Conservation (phyloP, 2,888 invertebrate species). For the Didymodactylos carnosus region DNA sequence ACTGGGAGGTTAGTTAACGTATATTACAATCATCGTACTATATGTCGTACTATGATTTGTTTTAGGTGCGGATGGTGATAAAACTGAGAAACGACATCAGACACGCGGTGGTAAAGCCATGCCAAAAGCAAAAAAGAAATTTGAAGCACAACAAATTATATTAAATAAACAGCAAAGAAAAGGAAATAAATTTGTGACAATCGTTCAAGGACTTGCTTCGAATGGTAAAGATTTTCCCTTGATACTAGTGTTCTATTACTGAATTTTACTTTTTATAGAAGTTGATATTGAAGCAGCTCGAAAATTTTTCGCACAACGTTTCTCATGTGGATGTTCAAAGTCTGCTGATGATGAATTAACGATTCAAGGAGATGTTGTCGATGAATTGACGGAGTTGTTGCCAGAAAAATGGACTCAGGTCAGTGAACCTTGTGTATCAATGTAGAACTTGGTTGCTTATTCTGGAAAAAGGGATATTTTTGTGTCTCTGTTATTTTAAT, state of each 20-base stretch:
- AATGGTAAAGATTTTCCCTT: background rate
- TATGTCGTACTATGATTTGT: background rate
- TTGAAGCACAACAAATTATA: constrained; percentile 15
- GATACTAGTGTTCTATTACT: background rate
- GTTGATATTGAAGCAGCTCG: constrained; percentile 10
- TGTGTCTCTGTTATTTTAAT: too few relatives aligned
- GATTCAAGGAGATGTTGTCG: constrained; percentile 15
- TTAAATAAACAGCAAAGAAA: constrained; percentile 10
- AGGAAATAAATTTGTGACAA: constrained; percentile 15
- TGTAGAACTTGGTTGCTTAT: too few relatives aligned
- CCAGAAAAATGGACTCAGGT: constrained; percentile 13
- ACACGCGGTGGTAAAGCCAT: constrained; percentile 90
- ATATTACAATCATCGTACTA: background rate
- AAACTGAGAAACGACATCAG: constrained; percentile 42
- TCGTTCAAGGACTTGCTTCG: constrained; percentile 7
- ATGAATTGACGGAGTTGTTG: background rate
- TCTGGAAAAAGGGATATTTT: too few relatives aligned
- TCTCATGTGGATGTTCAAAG: constrained; percentile 14
- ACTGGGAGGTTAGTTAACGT: background rate
- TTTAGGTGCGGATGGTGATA: background rate
- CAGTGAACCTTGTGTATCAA: background rate
- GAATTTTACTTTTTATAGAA: background rate
- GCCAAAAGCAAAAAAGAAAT: constrained; percentile 70
- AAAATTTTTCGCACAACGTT: constrained; percentile 14
- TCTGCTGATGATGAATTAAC: constrained; percentile 13